Conservation (phyloP, 2,888 invertebrate genomes). For the Phragmatobia fuliginosa region DNA sequence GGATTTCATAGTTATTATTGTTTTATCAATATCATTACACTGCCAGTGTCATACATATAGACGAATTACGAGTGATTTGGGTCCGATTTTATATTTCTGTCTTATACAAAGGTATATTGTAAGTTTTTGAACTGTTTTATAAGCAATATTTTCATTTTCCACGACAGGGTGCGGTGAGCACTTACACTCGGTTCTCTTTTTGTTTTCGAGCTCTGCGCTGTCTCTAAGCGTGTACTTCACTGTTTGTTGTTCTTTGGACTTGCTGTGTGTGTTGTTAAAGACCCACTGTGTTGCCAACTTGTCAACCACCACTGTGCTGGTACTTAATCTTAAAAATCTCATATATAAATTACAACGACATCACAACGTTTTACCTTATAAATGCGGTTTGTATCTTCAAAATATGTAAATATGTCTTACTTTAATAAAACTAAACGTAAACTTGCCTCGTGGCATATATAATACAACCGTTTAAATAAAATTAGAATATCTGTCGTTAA, state of each 20-base stretch:
- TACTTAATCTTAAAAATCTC: conserved; percentile 7
- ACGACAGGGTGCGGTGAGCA: conserved; percentile 45
- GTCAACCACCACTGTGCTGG: conserved; percentile 9
- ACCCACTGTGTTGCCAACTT: conserved; percentile 26
- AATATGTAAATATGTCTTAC: background rate
- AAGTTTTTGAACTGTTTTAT: conserved; percentile 83
- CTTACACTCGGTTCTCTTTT: conserved; percentile 53
- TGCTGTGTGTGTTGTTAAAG: conserved; percentile 32
- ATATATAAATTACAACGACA: conserved; percentile 1
- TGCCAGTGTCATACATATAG: conserved; percentile 84
- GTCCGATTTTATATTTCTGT: conserved; percentile 85
- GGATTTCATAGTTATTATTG: conserved; percentile 73
- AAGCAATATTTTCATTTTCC: conserved; percentile 59
- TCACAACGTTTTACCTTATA: background rate
- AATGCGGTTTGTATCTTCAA: conserved; percentile 2
- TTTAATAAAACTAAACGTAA: background rate
- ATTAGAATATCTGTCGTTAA: background rate
- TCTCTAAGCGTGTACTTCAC: conserved; percentile 53
- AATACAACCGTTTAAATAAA: background rate
- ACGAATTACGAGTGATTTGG: conserved; percentile 80
- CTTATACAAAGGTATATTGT: conserved; percentile 81
- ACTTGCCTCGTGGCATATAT: background rate
- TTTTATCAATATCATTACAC: conserved; percentile 80
- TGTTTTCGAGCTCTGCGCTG: conserved; percentile 70
- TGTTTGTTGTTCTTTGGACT: conserved; percentile 34